A percentile compares a stretch with the other conserved stretches of the same genome.
phyloP scores from a whole-genome alignment of 2,113 vertebrate genomes.

The Scartelaos histophorus region DNA sequence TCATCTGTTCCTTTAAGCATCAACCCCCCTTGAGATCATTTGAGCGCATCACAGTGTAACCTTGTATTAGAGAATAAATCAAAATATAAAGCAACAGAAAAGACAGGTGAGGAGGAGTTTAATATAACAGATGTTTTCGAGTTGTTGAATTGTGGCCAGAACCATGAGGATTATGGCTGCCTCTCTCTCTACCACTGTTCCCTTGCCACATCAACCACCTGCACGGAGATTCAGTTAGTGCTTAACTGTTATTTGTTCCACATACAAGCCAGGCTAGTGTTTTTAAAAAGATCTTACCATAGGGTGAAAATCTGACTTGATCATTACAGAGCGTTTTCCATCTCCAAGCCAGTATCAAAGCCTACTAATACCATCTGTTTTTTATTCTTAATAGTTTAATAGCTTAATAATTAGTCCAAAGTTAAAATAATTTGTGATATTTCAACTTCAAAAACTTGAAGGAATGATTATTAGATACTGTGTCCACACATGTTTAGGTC shows the following conservation, averaged over 20 bases:
- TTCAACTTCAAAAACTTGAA: background rate
- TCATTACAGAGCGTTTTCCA: conserved; percentile 21
- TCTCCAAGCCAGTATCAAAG: conserved; percentile 5
- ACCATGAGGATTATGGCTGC: conserved; percentile 7
- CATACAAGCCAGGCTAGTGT: conserved; percentile 29
- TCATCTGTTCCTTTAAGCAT: background rate
- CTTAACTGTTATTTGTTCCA: conserved; percentile 46
- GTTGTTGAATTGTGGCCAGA: conserved; percentile 23
- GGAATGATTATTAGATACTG: no score
- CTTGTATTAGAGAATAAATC: conserved; percentile 25
- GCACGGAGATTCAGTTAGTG: conserved; percentile 39
- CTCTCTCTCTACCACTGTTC: conserved; percentile 16
- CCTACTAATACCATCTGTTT: background rate
- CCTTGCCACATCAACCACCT: conserved; percentile 29
- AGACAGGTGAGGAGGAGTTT: conserved; percentile 18
- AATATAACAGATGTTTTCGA: conserved; percentile 24
- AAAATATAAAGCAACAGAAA: conserved; percentile 10
- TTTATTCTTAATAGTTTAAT: conserved; percentile 15
- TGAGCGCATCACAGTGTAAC: conserved; percentile 15
- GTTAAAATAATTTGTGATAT: conserved; percentile 38
- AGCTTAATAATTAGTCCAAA: conserved; percentile 16
- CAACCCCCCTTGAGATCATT: conserved; percentile 4
- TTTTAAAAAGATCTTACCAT: conserved; percentile 33
- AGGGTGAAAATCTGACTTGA: conserved; percentile 50
- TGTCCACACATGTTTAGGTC: no score